These are phyloP conservation scores for Ibycter americanus DNA, from an alignment of 2,797 vertebrate species.

Conservation along the genomic window DNA sequence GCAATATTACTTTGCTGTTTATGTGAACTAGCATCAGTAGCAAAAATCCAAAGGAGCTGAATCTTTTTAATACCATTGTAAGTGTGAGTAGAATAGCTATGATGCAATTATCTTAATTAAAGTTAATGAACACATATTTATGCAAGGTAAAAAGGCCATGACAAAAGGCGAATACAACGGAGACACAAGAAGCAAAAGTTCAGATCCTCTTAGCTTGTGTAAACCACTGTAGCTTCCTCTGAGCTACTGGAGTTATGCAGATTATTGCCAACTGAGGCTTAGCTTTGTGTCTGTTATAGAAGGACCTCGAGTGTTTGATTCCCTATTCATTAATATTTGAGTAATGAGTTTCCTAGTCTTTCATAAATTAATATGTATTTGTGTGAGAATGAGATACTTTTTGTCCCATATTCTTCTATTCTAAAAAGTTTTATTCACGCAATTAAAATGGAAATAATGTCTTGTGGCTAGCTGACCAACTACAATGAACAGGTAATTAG, in stretches of 20 bases:
- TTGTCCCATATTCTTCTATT: neutral
- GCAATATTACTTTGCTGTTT: neutral
- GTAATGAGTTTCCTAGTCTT: neutral
- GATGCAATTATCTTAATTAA: constrained; percentile 24
- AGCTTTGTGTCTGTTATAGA: neutral
- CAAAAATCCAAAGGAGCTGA: neutral
- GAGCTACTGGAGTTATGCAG: neutral
- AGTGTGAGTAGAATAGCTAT: constrained; percentile 26
- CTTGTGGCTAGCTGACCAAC: neutral
- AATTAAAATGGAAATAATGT: neutral
- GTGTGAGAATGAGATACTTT: neutral
- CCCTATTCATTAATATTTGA: neutral
- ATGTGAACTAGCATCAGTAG: neutral
- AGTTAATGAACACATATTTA: constrained; percentile 42
- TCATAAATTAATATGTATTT: neutral
- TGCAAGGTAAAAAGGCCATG: constrained; percentile 46
- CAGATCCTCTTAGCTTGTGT: neutral
- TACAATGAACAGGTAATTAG: neutral
- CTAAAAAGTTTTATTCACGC: neutral
- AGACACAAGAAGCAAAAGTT: constrained; percentile 38
- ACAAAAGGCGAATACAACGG: constrained; percentile 17
- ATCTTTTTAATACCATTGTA: neutral
- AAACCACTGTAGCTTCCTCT: neutral
- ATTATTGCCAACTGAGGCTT: neutral
- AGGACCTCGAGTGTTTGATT: neutral